These are phyloP conservation scores for Seriola aureovittata DNA, from an alignment of 2,113 vertebrate genomes.

Conservation along the genomic window DNA sequence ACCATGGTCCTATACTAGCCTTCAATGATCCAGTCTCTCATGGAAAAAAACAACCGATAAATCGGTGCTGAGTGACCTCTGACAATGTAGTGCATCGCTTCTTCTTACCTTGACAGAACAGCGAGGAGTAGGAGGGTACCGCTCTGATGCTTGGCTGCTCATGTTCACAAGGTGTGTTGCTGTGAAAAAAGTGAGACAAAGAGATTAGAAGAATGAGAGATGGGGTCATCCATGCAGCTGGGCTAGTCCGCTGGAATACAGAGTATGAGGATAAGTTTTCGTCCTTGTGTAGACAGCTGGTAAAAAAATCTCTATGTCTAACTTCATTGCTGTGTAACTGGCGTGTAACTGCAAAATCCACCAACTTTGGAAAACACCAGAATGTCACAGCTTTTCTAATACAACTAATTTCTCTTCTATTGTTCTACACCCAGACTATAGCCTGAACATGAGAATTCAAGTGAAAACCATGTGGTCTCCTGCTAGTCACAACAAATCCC, in stretches of 20 bases:
- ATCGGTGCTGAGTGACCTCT: constrained; percentile 37
- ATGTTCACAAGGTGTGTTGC: constrained; percentile 53
- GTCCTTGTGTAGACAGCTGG: constrained; percentile 28
- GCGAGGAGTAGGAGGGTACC: constrained; percentile 4
- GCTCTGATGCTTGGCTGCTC: constrained; percentile 51
- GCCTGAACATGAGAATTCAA: constrained; percentile 32
- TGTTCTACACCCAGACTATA: constrained; percentile 20
- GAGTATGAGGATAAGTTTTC: constrained; percentile 46
- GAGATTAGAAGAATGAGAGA: constrained; percentile 52
- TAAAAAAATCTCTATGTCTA: background rate
- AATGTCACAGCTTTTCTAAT: background rate
- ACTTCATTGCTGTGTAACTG: background rate
- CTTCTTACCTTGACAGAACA: constrained; percentile 50
- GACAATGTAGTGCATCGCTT: constrained; percentile 9
- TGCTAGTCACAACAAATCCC: constrained; percentile 53
- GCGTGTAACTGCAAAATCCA: constrained; percentile 33
- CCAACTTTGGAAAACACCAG: constrained; percentile 22
- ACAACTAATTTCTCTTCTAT: background rate
- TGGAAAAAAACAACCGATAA: constrained; percentile 37
- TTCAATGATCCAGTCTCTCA: constrained; percentile 19
- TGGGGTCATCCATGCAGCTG: constrained; percentile 28
- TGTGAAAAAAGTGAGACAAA: constrained; percentile 63
- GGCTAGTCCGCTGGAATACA: constrained; percentile 40
- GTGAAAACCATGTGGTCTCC: constrained; percentile 39
- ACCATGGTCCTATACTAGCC: background rate